Conservation (phyloP, 2,113 vertebrate species). For the Perca fluviatilis region DNA sequence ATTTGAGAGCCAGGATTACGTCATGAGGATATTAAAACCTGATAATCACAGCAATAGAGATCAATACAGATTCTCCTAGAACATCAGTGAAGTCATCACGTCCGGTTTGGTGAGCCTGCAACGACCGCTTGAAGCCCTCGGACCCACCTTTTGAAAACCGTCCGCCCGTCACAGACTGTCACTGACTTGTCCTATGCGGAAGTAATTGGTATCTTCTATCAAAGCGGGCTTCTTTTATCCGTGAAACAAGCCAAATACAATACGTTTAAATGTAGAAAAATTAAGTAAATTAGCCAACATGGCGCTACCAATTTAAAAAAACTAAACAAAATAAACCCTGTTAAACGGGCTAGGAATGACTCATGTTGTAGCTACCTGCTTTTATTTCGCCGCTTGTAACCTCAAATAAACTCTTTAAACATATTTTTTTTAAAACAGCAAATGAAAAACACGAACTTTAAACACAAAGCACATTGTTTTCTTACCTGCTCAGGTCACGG, state of each 20-base stretch:
- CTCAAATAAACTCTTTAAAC: background rate
- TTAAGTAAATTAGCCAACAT: background rate
- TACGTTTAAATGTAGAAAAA: fast-evolving
- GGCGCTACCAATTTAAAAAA: background rate
- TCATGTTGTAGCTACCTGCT: background rate
- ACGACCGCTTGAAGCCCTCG: background rate
- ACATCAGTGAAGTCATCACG: too few species aligned
- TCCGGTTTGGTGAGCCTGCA: too few species aligned
- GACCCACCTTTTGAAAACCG: background rate
- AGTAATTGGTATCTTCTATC: background rate
- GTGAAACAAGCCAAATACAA: background rate
- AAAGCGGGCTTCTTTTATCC: background rate
- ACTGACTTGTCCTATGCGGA: constrained; percentile 34
- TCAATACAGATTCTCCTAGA: too few species aligned
- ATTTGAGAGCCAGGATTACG: too few species aligned
- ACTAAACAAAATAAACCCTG: background rate
- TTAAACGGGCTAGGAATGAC: background rate
- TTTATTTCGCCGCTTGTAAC: background rate
- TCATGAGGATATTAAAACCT: too few species aligned
- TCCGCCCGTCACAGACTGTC: constrained; percentile 23
- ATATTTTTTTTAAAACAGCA: background rate
- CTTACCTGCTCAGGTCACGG: constrained; percentile 77
- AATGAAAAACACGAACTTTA: background rate
- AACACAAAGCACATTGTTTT: too few species aligned
- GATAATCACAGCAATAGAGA: too few species aligned